Percentiles rank a stretch among this genome's conserved stretches.
These are phyloP conservation scores for Drosophila eohydei DNA, from an alignment of 2,888 invertebrate species.

Conservation along the genomic window DNA sequence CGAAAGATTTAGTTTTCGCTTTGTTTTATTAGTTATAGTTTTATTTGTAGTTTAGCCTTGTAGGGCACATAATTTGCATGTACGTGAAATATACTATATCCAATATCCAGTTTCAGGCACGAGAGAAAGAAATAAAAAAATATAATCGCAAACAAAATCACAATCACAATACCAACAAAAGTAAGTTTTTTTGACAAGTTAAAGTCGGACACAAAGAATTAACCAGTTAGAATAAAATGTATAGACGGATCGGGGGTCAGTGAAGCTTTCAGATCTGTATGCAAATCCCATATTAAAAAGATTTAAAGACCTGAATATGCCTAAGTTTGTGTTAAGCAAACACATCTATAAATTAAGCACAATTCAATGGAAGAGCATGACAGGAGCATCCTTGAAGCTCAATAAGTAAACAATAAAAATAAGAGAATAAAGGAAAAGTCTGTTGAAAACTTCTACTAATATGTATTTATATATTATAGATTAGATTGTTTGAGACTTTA, in stretches of 20 bases:
- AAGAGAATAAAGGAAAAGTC: neutral
- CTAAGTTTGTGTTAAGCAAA: neutral
- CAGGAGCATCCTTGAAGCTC: neutral
- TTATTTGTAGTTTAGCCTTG: slow-evolving; percentile 17
- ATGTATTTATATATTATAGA: neutral
- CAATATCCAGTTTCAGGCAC: neutral
- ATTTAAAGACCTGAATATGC: neutral
- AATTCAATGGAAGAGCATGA: too few species aligned
- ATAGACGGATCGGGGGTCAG: neutral
- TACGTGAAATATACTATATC: slow-evolving; percentile 12
- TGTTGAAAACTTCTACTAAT: neutral
- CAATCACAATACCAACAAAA: neutral
- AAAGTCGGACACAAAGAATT: neutral
- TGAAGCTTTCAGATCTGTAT: neutral
- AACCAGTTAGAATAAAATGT: neutral
- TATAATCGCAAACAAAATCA: neutral
- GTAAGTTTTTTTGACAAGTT: neutral
- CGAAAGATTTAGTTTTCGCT: slow-evolving; percentile 32
- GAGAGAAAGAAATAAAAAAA: neutral
- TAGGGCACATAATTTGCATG: slow-evolving; percentile 40
- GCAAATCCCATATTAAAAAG: neutral
- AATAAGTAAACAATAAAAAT: neutral
- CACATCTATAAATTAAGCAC: neutral
- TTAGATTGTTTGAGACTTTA: neutral
- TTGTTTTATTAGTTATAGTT: slow-evolving; percentile 8